A percentile compares a stretch with the other conserved stretches of the same genome.
These are phyloP conservation scores for Sinopyrophorus schimmeli DNA, from an alignment of 2,888 invertebrate species.

Conservation along the genomic window DNA sequence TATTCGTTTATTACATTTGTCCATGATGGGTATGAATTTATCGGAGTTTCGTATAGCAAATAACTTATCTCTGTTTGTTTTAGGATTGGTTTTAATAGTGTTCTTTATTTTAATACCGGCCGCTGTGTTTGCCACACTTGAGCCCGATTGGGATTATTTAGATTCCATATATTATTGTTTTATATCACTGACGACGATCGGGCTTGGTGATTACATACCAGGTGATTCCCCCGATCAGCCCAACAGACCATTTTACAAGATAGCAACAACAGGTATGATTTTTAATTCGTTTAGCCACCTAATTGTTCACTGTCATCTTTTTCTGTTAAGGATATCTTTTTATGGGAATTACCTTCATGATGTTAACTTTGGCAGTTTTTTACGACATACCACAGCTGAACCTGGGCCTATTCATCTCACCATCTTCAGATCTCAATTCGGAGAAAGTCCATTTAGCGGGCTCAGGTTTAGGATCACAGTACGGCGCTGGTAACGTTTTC, in stretches of 20 bases:
- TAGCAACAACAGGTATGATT: constrained; percentile 72
- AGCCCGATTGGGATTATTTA: constrained; percentile 81
- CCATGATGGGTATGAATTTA: constrained; percentile 62
- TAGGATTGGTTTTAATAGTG: constrained; percentile 60
- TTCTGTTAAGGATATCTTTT: constrained; percentile 73
- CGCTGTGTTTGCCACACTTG: constrained; percentile 71
- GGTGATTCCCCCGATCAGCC: constrained; percentile 76
- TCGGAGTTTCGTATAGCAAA: too few species aligned
- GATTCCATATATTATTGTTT: constrained; percentile 92
- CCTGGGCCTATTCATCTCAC: constrained; percentile 71
- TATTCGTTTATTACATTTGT: constrained; percentile 75
- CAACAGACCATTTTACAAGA: constrained; percentile 81
- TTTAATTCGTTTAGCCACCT: constrained; percentile 12
- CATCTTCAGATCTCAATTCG: constrained; percentile 58
- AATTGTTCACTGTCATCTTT: too few species aligned
- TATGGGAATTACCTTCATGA: constrained; percentile 79
- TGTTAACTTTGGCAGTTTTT: constrained; percentile 81
- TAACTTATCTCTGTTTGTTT: constrained; percentile 37
- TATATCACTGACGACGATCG: constrained; percentile 87
- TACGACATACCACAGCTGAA: constrained; percentile 90
- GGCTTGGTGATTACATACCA: constrained; percentile 88
- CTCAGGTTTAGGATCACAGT: constrained; percentile 57
- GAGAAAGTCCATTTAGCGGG: constrained; percentile 70
- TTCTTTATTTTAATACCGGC: constrained; percentile 78
- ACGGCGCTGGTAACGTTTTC: constrained; percentile 51